Evolutionary conservation across 2,797 vertebrate genomes (phyloP).

Genomic region (Poeciliopsis presidionis): DNA sequence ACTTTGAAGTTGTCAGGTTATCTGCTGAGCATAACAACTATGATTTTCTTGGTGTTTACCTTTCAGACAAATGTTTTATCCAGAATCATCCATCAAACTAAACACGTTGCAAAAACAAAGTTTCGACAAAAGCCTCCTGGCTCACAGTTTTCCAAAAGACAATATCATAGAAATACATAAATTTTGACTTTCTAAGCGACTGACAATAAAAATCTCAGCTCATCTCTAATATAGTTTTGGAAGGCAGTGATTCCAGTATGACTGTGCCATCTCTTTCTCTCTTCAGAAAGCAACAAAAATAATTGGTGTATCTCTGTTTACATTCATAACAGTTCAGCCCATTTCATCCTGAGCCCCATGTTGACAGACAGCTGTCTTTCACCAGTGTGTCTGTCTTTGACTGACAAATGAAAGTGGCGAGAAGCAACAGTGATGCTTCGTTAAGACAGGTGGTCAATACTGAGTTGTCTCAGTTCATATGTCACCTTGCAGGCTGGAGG

Average conservation of each 20-base stretch:
- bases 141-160: not conserved
- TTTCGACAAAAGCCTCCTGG: not conserved
- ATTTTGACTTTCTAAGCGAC: not conserved
- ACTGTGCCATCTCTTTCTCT: not conserved
- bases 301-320: conserved; percentile 27
- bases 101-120: conserved; percentile 8
- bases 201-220: conserved; percentile 8
- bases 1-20: conserved; percentile 9
- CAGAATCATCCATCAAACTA: conserved; percentile 15
- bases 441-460: conserved; percentile 65
- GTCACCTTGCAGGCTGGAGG: conserved; percentile 35
- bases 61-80: conserved; percentile 18
- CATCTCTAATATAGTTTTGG: conserved; percentile 6
- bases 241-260: conserved; percentile 8
- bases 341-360: conserved; percentile 32
- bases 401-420: conserved; percentile 62
- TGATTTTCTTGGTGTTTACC: conserved; percentile 11
- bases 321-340: conserved; percentile 28
- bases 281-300: conserved; percentile 21
- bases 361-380: conserved; percentile 50
- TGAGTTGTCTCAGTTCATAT: conserved; percentile 50
- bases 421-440: conserved; percentile 40
- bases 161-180: not conserved
- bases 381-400: conserved; percentile 42
- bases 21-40: conserved; percentile 12